phyloP scores from a whole-genome alignment of 2,797 vertebrate genomes.

The Enteromius mattozi region DNA sequence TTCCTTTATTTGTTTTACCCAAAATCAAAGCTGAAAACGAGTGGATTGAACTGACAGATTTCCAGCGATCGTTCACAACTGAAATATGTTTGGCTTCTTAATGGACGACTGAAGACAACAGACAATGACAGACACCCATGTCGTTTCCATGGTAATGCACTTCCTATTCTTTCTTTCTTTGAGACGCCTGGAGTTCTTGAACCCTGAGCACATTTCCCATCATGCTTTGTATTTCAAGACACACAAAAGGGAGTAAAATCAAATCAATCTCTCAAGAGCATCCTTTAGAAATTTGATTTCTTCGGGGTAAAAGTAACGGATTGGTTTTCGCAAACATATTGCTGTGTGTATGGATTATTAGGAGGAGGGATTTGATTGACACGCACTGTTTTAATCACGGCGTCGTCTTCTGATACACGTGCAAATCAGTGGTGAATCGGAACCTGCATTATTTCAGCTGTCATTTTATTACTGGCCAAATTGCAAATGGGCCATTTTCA shows the following conservation, averaged over 20 bases:
- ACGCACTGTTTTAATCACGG: not conserved
- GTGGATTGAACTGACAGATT: conserved; percentile 1
- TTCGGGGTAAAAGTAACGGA: conserved; percentile 12
- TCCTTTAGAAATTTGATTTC: conserved; percentile 28
- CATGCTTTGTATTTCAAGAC: conserved; percentile 48
- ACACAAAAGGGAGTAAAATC: conserved; percentile 42
- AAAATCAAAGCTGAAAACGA: not conserved
- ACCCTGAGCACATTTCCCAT: conserved; percentile 57
- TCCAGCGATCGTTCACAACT: conserved; percentile 15
- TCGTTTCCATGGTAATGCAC: conserved; percentile 91
- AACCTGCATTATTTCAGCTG: not conserved
- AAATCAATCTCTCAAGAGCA: conserved; percentile 49
- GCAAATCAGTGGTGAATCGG: not conserved
- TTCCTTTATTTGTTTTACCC: not conserved
- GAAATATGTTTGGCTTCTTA: conserved; percentile 31
- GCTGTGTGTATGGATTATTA: conserved; percentile 1
- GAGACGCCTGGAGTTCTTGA: conserved; percentile 86
- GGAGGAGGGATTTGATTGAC: conserved; percentile 1
- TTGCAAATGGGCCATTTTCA: conserved; percentile 36
- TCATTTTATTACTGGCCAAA: conserved; percentile 17
- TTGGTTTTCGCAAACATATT: conserved; percentile 15
- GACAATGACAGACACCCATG: conserved; percentile 86
- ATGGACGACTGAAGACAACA: conserved; percentile 69
- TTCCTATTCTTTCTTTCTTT: conserved; percentile 59
- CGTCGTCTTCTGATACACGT: not conserved